Base-by-base conservation (phyloP, 2,113 vertebrate species). In the Barbus barbus region DNA sequence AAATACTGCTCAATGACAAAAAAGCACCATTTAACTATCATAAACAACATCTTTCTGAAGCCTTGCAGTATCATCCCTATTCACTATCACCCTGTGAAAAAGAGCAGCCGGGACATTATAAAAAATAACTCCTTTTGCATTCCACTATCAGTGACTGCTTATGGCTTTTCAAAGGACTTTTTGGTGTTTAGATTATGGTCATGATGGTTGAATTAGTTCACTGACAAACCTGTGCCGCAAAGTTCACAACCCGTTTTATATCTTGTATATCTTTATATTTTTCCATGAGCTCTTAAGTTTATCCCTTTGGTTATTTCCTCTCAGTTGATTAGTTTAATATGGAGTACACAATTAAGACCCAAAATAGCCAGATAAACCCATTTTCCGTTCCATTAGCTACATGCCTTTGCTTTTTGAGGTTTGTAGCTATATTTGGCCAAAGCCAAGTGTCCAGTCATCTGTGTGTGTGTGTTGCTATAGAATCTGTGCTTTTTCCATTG, bases 401-500 rank as follows among this genome's bases (percentile, higher is more conserved):
- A 65, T 80, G 36, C 60, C 41, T 44, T 80, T 31, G n/a, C 36
- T 80, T 46, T 78, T 41, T 78, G 76, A 60, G 33, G 56, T 61
- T 78, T 78, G 76, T 16, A 51, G 41, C 71, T 73, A 83, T 85
- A 81, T 85, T 82, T 85, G 79, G 83, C 77, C 74, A 79, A 73
- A 79, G 81, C 28, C 79, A 84, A 84, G 75, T 53, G 78, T 78
- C 82, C 46, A 28, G 41, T 86, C 69, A 48, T 86, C 82, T 84
- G 60, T 63, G 11, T 74, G 41, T 41, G 60, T 8, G 46, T 80
- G 56, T 79, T 51, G 73, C 56, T 44, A 74, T 73, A 63, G 72
- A 83, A 84, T 87, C 78, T 85, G 81, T 71, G 44, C 18, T 83
- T 84, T 83, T 87, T 87, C 76, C 56, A 79, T 86, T 16, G 65